Conservation (phyloP, 2,888 invertebrate genomes). For the Megastigmus dorsalis region DNA sequence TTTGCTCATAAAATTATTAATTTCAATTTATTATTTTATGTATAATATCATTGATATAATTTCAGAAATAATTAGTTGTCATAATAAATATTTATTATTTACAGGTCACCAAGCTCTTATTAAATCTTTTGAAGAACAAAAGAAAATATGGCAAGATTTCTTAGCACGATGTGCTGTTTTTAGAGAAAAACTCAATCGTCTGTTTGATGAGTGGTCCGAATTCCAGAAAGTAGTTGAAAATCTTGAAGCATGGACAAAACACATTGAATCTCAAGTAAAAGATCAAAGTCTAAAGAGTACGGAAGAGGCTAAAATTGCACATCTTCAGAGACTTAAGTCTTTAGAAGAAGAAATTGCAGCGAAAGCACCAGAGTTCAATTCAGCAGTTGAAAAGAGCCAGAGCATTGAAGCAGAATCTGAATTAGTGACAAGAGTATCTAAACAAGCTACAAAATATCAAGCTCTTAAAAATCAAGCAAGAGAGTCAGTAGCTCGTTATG, state of each 20-base stretch:
- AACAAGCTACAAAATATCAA: constrained; percentile 87
- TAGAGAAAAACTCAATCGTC: constrained; percentile 83
- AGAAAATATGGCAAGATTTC: constrained; percentile 85
- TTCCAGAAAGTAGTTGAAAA: constrained; percentile 86
- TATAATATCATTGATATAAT: neutral
- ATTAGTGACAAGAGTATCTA: constrained; percentile 83
- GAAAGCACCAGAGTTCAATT: constrained; percentile 82
- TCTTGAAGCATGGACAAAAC: constrained; percentile 89
- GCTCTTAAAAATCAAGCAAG: constrained; percentile 87
- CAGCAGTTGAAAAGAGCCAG: constrained; percentile 82
- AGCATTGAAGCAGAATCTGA: constrained; percentile 86
- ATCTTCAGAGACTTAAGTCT: constrained; percentile 85
- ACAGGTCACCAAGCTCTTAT: constrained; percentile 80
- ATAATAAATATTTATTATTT: neutral
- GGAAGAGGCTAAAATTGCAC: constrained; percentile 86
- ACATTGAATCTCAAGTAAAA: constrained; percentile 89
- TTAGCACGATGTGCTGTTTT: constrained; percentile 82
- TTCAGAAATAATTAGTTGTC: neutral
- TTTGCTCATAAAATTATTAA: too few species aligned
- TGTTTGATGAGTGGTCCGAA: constrained; percentile 87
- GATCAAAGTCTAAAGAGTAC: constrained; percentile 92
- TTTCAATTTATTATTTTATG: too few species aligned
- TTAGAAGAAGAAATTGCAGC: constrained; percentile 83
- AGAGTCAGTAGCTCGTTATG: constrained; percentile 89
- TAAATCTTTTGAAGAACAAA: constrained; percentile 84